A percentile compares a stretch with the other conserved stretches of the same genome.
phyloP scores from a whole-genome alignment of 2,113 vertebrate genomes.

The Jaculus jaculus region DNA sequence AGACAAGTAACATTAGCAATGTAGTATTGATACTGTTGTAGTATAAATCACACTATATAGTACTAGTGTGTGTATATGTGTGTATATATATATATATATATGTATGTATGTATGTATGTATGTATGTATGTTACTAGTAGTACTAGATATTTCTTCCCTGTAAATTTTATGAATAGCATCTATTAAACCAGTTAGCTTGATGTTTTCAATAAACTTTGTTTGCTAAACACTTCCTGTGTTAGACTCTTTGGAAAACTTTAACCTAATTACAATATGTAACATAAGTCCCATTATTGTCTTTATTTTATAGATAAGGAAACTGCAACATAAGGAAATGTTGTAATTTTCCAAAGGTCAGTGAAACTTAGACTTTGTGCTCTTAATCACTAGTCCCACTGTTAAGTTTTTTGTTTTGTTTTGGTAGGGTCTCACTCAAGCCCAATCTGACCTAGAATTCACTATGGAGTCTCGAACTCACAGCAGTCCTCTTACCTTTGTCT shows the following conservation, averaged over 20 bases:
- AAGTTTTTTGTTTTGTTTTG: neutral
- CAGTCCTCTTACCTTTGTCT: too few relatives aligned
- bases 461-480: too few relatives aligned
- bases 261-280: slow-evolving; percentile 14
- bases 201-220: slow-evolving; percentile 33
- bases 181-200: neutral
- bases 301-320: slow-evolving; percentile 5
- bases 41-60: neutral
- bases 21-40: neutral
- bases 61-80: too few relatives aligned
- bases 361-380: neutral
- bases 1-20: neutral
- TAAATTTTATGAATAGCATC: neutral
- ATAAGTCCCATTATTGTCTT: neutral
- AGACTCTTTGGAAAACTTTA: slow-evolving; percentile 19
- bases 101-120: too few relatives aligned
- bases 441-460: too few relatives aligned
- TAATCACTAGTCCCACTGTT: slow-evolving; percentile 21
- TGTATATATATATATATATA: too few relatives aligned
- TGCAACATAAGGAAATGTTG: slow-evolving; percentile 12
- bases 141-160: neutral
- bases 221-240: neutral
- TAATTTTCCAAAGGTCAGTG: slow-evolving; percentile 43
- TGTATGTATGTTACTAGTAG: too few relatives aligned
- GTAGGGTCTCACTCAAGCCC: too few relatives aligned